Evolutionary conservation across 2,113 vertebrate genomes (phyloP), one percentile per base, ranked within the genome.

Genomic region (Forbesichthys agassizii): DNA sequence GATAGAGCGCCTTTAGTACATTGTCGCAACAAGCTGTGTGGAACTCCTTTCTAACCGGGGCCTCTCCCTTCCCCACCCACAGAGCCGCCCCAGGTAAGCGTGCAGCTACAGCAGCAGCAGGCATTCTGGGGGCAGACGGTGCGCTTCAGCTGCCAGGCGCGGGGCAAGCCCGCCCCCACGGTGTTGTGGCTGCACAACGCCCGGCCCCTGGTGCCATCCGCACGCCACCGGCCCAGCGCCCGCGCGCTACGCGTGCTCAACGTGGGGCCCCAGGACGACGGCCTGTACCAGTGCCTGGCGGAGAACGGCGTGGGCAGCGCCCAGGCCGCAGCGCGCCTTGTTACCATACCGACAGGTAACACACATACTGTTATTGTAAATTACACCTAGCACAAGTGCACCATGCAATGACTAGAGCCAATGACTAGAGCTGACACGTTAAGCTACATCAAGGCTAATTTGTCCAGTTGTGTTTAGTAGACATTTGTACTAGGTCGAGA

Each of bases 201-300:
- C 0, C 81, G 87, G 48, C 96, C 95, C 0, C 91, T 99, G 0
- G 48, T 85, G 0, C 84, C 91, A 9, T 95, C 94, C 42, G 86
- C 88, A 1, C 95, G 94, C 54, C 94, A 98, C 69, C 93, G 92
- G 27, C 80, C 96, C 0, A 92, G 92, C 0, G 71, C 88, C 2
- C 82, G 84, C 3, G 73, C 82, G 0, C 90, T 98, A 73, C 92
- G 93, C 0, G 88, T 99, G 67, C 80, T 90, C 71, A 93, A 93
- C 0, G 94, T 96, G 68, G 95, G 95, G 64, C 94, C 95, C 0
- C 94, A 97, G 86, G 97, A 99, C 0, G 94, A 97, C 0, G 97
- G 97, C 0, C 92, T 99, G 61, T 99, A 99, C 90, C 97, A 99
- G 85, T 99, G 97, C 88, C 94, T 99, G 95, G 97, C 95, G 0